These are phyloP conservation scores for Anoplopoma fimbria DNA, from an alignment of 2,113 vertebrate species.

Conservation along the genomic window DNA sequence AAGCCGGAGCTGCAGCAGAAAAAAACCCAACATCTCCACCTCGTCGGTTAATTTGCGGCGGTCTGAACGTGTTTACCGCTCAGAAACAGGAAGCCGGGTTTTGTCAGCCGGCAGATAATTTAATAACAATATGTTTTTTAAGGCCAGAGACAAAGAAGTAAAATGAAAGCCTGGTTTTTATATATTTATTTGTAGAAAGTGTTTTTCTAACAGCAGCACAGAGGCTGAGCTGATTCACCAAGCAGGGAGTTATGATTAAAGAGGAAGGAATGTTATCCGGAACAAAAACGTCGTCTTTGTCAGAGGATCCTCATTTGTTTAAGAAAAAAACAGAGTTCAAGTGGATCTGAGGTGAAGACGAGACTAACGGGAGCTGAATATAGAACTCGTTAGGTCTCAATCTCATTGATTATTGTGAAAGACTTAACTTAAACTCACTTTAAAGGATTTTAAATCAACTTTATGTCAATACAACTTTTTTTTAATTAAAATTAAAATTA, in stretches of 20 bases:
- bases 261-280: neutral
- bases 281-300: no score
- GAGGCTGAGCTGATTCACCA: slow-evolving; percentile 19
- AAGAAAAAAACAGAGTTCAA: neutral
- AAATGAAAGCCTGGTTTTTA: slow-evolving; percentile 13
- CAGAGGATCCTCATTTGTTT: neutral
- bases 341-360: neutral
- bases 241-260: slow-evolving; percentile 7
- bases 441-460: neutral
- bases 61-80: slow-evolving; percentile 50
- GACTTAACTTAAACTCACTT: neutral
- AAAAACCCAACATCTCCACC: neutral
- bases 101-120: slow-evolving; percentile 51
- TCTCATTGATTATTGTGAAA: neutral
- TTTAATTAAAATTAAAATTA: no score
- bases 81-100: slow-evolving; percentile 47
- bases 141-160: slow-evolving; percentile 19
- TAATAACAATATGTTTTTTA: slow-evolving; percentile 46
- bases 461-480: no score
- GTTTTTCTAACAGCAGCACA: slow-evolving; percentile 3
- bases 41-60: slow-evolving; percentile 43
- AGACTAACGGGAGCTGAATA: no score
- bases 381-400: neutral
- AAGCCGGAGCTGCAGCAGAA: slow-evolving; percentile 22
- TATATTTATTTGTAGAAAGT: slow-evolving; percentile 4